phyloP scores from a whole-genome alignment of 2,797 vertebrate genomes.

The Denticeps clupeoides region DNA sequence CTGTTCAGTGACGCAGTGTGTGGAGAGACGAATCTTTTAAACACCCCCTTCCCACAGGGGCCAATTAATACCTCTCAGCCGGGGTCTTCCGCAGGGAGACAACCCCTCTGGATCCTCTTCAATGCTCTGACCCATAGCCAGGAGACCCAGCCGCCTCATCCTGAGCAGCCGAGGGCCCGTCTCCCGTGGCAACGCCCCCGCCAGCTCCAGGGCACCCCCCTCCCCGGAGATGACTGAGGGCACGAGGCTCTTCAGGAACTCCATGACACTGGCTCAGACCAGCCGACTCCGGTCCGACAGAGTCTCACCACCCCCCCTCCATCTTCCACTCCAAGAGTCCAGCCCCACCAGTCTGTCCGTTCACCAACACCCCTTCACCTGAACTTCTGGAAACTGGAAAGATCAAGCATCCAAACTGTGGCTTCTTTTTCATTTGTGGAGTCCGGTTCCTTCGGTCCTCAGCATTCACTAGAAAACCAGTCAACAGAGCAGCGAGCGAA shows the following conservation, averaged over 20 bases:
- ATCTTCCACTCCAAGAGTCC: slow-evolving; percentile 19
- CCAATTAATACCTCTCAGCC: slow-evolving; percentile 55
- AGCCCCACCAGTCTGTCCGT: no score
- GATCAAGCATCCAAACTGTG: no score
- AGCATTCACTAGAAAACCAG: slow-evolving; percentile 15
- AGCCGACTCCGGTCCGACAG: slow-evolving; percentile 22
- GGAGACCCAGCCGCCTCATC: slow-evolving; percentile 68
- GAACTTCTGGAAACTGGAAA: no score
- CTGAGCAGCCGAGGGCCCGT: slow-evolving; percentile 72
- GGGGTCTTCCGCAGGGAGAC: slow-evolving; percentile 21
- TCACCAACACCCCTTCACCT: no score
- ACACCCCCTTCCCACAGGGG: slow-evolving; percentile 2
- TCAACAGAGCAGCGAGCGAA: slow-evolving; percentile 3
- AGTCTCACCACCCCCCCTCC: slow-evolving; percentile 21
- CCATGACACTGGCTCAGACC: slow-evolving; percentile 56
- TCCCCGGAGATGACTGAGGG: slow-evolving; percentile 68
- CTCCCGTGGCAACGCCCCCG: slow-evolving; percentile 45
- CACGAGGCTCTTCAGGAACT: slow-evolving; percentile 85
- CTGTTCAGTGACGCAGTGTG: no score
- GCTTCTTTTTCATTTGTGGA: no score
- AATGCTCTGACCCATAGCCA: slow-evolving; percentile 66
- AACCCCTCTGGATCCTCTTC: slow-evolving; percentile 49
- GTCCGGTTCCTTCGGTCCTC: no score
- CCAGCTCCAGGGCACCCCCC: slow-evolving; percentile 44
- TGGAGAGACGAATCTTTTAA: no score